Base-by-base conservation (phyloP, 2,797 vertebrate species). In the Alouatta caraya region DNA sequence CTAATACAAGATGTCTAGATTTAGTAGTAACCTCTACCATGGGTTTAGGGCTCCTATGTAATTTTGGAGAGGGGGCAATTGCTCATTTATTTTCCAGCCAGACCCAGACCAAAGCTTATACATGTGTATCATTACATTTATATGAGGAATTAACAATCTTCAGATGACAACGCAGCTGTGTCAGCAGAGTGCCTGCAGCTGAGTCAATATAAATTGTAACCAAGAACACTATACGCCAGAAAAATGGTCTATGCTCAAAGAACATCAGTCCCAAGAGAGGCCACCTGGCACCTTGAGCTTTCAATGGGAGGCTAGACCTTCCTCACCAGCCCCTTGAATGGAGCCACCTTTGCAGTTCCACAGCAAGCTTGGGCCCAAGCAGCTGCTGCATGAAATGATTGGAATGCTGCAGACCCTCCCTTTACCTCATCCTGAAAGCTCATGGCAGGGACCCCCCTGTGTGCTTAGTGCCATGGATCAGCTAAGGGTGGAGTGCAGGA, bases 131-230 rank as follows among this genome's bases (percentile, higher is more conserved):
- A 89, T 80, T 92, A 57, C 72, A 79, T 92, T 89, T 96, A 89
- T 87, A 80, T 55, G 73, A 93, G 76, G 39, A 95, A 93, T 97
- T 96, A 97, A 64, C 57, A 42, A 1, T 84, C 79, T 94, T 94
- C 52, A 90, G 83, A 88, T 82, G 94, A 94, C 48, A 73, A 59
- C 84, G 86, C 86, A 96, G 83, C 95, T 96, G 92, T 87, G 89
- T 85, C 83, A 93, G 92, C 84, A 87, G 75, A 90, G 44, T 67
- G 89, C 39, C 82, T 95, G 78, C 91, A 97, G 91, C 96, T 95
- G 91, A 97, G 67, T 95, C 95, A 97, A 70, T 87, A 96, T 76
- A 94, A 94, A 93, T 82, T 93, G 26, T 82, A 85, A 97, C 93
- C 83, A 75, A 97, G 52, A 95, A 81, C 33, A 93, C 5, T 72